Evolutionary conservation across 1,140 invertebrate species (phyloP).

Genomic region (Aphis craccivora): DNA sequence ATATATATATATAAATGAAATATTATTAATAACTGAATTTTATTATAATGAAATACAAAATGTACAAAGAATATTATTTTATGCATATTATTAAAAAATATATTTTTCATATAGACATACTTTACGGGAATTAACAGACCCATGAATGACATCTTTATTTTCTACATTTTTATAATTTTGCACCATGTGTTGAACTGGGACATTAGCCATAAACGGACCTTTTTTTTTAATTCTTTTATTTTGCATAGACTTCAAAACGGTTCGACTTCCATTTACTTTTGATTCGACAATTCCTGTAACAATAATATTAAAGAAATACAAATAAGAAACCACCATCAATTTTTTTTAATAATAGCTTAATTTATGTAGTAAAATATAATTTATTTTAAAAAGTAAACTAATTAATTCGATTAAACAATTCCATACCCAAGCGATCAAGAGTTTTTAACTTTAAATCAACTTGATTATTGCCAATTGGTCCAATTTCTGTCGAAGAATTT

Average conservation of each 20-base stretch:
- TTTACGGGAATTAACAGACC: neutral
- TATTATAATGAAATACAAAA: neutral
- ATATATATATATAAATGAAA: neutral
- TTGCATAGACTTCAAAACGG: neutral
- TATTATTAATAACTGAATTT: neutral
- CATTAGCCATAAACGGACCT: conserved; percentile 15
- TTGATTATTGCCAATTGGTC: neutral
- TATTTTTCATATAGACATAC: neutral
- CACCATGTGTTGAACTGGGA: conserved; percentile 26
- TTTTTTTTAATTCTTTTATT: neutral
- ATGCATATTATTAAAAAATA: neutral
- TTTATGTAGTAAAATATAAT: neutral
- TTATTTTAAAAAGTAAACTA: neutral
- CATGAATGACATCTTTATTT: neutral
- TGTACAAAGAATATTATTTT: neutral
- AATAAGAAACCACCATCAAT: neutral
- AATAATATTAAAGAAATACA: neutral
- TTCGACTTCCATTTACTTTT: neutral
- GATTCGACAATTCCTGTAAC: neutral
- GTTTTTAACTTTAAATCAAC: neutral
- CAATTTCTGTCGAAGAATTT: neutral
- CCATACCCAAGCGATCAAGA: conserved; percentile 9
- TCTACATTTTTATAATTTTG: neutral
- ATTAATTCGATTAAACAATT: neutral
- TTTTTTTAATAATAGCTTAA: neutral